Conservation (phyloP, 92 coral and sea anemone species). For the Actinostola sp. region DNA sequence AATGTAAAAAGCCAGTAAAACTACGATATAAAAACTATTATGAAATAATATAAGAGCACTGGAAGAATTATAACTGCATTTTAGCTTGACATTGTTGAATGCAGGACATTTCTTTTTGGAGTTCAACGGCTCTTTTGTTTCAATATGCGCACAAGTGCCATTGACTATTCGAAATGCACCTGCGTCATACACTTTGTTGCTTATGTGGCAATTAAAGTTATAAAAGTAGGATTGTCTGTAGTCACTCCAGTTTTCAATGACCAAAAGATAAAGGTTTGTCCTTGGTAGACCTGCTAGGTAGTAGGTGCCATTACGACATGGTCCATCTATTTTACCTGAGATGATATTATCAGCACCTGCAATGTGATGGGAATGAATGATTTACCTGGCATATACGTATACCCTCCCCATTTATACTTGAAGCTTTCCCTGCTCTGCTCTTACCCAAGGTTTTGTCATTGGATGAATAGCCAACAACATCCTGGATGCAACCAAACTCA, state of each 20-base stretch:
- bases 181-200: slow-evolving; percentile 93
- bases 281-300: slow-evolving; percentile 84
- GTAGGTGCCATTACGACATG: slow-evolving; percentile 89
- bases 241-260: slow-evolving; percentile 94
- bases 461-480: slow-evolving; percentile 91
- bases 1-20: slow-evolving; percentile 6
- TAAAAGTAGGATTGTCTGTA: slow-evolving; percentile 91
- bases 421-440: no score
- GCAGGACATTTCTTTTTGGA: slow-evolving; percentile 89
- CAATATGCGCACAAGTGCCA: slow-evolving; percentile 97
- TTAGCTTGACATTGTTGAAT: slow-evolving; percentile 69
- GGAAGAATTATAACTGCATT: slow-evolving; percentile 81
- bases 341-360: slow-evolving; percentile 68
- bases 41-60: neutral
- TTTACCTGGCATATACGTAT: no score
- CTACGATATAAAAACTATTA: neutral
- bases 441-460: slow-evolving; percentile 65
- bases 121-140: slow-evolving; percentile 59
- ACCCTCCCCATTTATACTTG: no score
- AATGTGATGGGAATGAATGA: no score
- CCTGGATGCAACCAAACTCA: slow-evolving; percentile 98
- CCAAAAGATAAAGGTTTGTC: slow-evolving; percentile 89
- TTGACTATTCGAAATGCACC: slow-evolving; percentile 98
- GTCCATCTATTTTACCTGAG: slow-evolving; percentile 82
- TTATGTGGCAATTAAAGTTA: slow-evolving; percentile 98